Evolutionary conservation across 2,113 vertebrate species (phyloP), one percentile per base, ranked within the genome.

Genomic region (Microtus ochrogaster): DNA sequence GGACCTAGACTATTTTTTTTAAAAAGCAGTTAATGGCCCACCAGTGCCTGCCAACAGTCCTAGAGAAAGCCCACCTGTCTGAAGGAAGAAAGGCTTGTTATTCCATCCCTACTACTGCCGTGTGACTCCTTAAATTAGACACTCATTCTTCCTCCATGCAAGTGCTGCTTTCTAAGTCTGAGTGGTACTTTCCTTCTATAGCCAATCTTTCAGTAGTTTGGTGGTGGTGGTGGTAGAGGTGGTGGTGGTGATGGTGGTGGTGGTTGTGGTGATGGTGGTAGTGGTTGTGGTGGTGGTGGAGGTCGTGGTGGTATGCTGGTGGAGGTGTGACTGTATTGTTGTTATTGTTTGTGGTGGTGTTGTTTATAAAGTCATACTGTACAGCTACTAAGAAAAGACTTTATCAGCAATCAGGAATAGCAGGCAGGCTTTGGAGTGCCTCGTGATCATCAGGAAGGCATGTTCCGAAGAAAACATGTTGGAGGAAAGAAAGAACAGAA

Each of bases 11-110:
- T 9, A 33, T 21, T 52, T 70, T 68, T 68, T 96, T 96, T 92
- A 92, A 92, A 94, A 96, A 87, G 89, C 93, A 97, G 86, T 96
- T 95, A 97, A 79, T 83, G 49, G 81, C 74, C 94, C 97, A 96
- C 89, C 95, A 97, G 96, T 89, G 91, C 73, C 74, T 96, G 61
- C 96, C 91, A 94, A 61, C 58, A 92, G 76, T 61, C 52, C 47
- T 92, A 36, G 89, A 86, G 85, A 73, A 92, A 97, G 68, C 73
- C 77, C 96, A 91, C 82, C 89, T 97, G 91, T 82, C 89, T 82
- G 47, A 81, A 92, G 82, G 76, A 79, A 94, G 89, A 98, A 92
- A 94, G 36, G 47, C 63, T 91, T 68, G 81, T 96, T 92, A 95
- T 82, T 86, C 73, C 47, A 73, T 91, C 73, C 92, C 78, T 19